phyloP scores from a whole-genome alignment of 2,113 vertebrate genomes.

The Drymodes brunneopygia region DNA sequence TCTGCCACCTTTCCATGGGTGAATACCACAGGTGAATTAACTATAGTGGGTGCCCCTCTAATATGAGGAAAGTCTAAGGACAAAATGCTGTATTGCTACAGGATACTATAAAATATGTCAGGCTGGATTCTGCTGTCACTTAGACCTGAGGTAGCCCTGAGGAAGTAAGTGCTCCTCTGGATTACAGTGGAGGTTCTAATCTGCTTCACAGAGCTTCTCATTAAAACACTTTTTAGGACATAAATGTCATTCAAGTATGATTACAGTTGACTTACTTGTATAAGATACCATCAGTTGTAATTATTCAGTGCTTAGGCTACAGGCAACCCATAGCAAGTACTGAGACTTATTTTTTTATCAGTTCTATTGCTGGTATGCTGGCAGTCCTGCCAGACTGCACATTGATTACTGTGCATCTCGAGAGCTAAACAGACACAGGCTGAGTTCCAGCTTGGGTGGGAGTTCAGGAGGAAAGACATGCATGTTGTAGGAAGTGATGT shows the following conservation, averaged over 20 bases:
- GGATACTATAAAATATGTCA: background rate
- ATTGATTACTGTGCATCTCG: background rate
- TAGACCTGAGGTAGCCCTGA: background rate
- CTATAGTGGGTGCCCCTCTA: background rate
- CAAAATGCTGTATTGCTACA: background rate
- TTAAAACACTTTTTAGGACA: background rate
- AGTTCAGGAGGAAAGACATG: background rate
- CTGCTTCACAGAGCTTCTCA: background rate
- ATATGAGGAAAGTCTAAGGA: background rate
- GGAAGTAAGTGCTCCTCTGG: background rate
- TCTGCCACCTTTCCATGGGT: background rate
- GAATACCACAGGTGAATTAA: background rate
- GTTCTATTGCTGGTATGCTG: background rate
- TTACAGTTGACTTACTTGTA: background rate
- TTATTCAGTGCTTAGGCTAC: background rate
- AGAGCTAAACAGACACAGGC: conserved; percentile 17
- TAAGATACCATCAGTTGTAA: background rate
- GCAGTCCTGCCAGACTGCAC: background rate
- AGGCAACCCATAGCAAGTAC: background rate
- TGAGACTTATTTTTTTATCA: conserved; percentile 12
- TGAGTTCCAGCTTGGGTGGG: conserved; percentile 20
- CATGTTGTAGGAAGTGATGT: conserved; percentile 21
- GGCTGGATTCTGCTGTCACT: background rate
- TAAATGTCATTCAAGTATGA: background rate
- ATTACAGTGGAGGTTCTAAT: background rate